Base-by-base conservation (phyloP, 2,797 vertebrate species). In the Picus viridis region DNA sequence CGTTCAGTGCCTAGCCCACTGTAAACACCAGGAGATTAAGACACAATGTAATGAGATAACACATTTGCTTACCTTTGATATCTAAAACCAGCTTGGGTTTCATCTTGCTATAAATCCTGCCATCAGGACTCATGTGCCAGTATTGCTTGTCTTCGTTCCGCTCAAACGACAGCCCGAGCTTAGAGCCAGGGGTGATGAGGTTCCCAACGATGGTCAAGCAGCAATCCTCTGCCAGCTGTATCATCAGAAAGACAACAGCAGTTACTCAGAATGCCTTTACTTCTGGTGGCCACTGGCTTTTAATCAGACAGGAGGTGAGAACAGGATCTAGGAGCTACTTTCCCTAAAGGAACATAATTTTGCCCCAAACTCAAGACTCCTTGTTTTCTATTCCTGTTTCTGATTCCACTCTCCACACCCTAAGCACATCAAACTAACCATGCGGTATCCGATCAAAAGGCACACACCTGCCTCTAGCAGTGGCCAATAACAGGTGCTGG, bases 31-130 rank as follows among this genome's bases (percentile, higher is more conserved):
- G 79, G 62, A 91, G 91, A 89, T 95, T 94, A 96, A 90, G 83
- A 79, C 53, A 83, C 74, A 94, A 0, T 56, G 58, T 80, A 85
- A 94, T 94, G 67, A 96, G 90, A 90, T 95, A 96, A 95, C 53
- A 30, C 27, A 81, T 96, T 96, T 80, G 88, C 98, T 99, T 97
- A 99, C 99, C 99, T 99, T 99, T 99, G 95, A 99, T 97, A 95
- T 99, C 99, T 95, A 99, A 97, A 92, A 99, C 98, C 94, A 99
- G 98, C 27, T 98, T 97, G 23, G 99, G 98, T 89, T 98, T 98
- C 89, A 99, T 81, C 94, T 98, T 98, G 97, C 96, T 98, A 70
- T 97, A 98, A 92, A 99, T 98, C 85, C 98, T 97, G 87, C 99
- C 99, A 1, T 99, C 98, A 0, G 98, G 97, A 41, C 98, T 98